Evolutionary conservation across 2,888 invertebrate genomes (phyloP), one percentile per base, ranked within the genome.

Genomic region (Drosophila prostipennis): DNA sequence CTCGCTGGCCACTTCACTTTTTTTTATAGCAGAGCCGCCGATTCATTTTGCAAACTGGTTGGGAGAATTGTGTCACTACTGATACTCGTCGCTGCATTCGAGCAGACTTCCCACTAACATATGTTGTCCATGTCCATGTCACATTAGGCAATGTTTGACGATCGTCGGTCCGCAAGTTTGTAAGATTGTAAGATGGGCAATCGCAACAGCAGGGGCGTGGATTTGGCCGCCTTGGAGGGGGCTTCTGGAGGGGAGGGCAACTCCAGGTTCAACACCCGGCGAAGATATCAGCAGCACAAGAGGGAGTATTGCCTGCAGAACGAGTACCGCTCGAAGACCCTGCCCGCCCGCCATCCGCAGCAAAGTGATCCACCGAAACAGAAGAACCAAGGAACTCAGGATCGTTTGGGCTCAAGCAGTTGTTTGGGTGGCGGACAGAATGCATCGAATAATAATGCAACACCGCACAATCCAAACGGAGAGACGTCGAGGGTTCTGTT

Each of bases 401-500:
- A 49, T 26, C 76, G 60, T 4, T 45, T 78, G 8, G 79, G 77
- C 7, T 79, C 84, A 13, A 84, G 81, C 58, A 89, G 89, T 49
- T 89, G 77, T 13, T 49, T 89, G 45, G 87, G 77, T 19, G 36
- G 46, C 1, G 64, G 37, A 19, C 42, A 49, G 40, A 59, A 56
- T 37, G 65, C 58, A n/a, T 42, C 71, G n/a, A 80, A 64, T 13
- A 80, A 69, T 19, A 46, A 54, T n/a, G 54, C 57, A 19, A 46
- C 88, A 16, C 77, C 86, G 26, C 83, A 79, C 37, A 82, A n/a
- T n/a, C n/a, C n/a, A n/a, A n/a, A 76, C 55, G 91, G 90, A 0
- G 94, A 94, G 89, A 94, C 93, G 4, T 94, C 94, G 6, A 91
- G 94, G 56, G 93, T 94, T 3, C 92, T 95, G 56, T 95, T 95